These are phyloP conservation scores for Pipistrellus nathusii DNA, from an alignment of 2,797 vertebrate species.

Conservation along the genomic window DNA sequence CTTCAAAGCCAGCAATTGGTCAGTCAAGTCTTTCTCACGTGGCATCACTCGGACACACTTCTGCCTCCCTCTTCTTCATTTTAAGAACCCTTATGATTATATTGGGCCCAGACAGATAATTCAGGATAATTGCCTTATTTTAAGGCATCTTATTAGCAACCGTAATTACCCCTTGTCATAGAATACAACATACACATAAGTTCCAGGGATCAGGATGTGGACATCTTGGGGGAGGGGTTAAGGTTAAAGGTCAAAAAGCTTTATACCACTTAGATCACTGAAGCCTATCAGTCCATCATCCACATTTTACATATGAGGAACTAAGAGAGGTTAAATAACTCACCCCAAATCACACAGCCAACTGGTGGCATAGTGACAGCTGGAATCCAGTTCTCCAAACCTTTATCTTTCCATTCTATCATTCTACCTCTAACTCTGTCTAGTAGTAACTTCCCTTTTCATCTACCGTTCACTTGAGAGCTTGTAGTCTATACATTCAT, in stretches of 20 bases:
- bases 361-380: neutral
- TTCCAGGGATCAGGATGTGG: neutral
- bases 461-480: neutral
- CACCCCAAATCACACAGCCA: neutral
- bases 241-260: neutral
- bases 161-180: neutral
- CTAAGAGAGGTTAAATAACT: neutral
- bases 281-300: neutral
- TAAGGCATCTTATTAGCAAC: neutral
- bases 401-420: neutral
- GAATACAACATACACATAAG: neutral
- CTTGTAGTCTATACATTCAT: neutral
- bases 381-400: neutral
- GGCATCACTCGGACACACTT: neutral
- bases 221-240: neutral
- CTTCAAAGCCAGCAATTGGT: neutral
- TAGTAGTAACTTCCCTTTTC: conserved; percentile 23
- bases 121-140: conserved; percentile 29
- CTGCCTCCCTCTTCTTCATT: neutral
- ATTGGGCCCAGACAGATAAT: neutral
- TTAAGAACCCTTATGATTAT: neutral
- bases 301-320: conserved; percentile 6
- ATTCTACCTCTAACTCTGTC: neutral
- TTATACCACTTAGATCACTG: neutral
- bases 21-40: neutral